Evolutionary conservation across 2,113 vertebrate species (phyloP).

Genomic region (Thamnaconus septentrionalis): DNA sequence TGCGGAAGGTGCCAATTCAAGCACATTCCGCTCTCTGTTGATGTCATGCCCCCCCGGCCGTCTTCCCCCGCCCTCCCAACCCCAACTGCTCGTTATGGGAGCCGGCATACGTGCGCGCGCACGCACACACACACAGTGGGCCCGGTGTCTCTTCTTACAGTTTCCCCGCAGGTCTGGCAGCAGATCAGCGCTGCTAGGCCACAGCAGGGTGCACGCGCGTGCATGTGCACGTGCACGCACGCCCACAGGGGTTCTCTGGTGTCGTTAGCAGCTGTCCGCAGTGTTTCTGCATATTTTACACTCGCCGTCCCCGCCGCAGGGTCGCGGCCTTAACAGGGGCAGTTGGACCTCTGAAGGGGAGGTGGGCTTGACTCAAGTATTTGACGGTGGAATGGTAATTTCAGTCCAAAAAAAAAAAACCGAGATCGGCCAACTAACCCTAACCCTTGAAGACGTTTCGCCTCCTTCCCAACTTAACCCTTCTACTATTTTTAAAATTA

Average conservation of each 20-base stretch:
- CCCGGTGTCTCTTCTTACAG: slow-evolving; percentile 6
- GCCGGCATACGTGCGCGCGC: not conserved
- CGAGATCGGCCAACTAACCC: too few species aligned
- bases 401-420: too few species aligned
- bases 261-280: slow-evolving; percentile 47
- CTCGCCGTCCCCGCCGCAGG: too few species aligned
- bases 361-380: too few species aligned
- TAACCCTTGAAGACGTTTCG: too few species aligned
- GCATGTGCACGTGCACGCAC: slow-evolving; percentile 1
- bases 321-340: too few species aligned
- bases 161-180: slow-evolving; percentile 48
- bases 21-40: slow-evolving; percentile 46
- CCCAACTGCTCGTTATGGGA: too few species aligned
- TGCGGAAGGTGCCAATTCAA: slow-evolving; percentile 45
- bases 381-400: too few species aligned
- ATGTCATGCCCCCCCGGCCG: slow-evolving; percentile 19
- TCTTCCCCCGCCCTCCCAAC: not conserved
- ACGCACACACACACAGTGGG: not conserved
- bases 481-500: too few species aligned
- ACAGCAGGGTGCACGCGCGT: slow-evolving; percentile 12
- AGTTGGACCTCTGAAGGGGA: too few species aligned
- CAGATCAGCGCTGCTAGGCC: slow-evolving; percentile 43
- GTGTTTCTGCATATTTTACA: slow-evolving; percentile 18
- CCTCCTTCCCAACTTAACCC: too few species aligned
- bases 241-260: slow-evolving; percentile 25